Base-by-base conservation (phyloP, 2,888 invertebrate species). In the Amitus sp. region DNA sequence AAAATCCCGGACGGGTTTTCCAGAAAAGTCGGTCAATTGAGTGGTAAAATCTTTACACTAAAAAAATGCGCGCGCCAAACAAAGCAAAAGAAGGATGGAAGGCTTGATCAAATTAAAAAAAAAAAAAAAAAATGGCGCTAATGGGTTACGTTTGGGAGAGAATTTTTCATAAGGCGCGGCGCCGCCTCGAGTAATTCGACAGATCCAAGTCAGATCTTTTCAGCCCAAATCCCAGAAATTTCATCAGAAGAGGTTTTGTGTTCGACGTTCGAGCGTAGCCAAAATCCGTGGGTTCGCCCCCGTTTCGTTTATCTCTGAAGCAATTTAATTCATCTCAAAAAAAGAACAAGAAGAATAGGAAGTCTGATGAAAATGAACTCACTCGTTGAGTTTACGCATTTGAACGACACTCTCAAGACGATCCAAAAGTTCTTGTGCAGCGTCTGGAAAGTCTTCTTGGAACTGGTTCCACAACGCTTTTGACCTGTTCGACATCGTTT, bases 251-350 rank as follows among this genome's bases (percentile, higher is more conserved):
- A 13, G 60, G 60, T 34, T 57, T 56, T 12, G 61, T 61, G 37
- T 54, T 61, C 39, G 57, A 61, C 18, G 61, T 55, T 42, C 64
- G 64, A 51, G 54, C 54, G 17, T 57, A 65, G 0, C 64, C 64
- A 1, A 65, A 33, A 20, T 65, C 64, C 13, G 64, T 60, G 13
- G 96, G 85, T 1, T 96, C 96, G 70, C 96, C 96, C 64, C 95
- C 85, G 28, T 93, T 94, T 17, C 95, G 90, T 83, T 96, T 96
- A 67, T 89, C 88, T 81, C 94, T 94, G n/a, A n/a, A n/a, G n/a
- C n/a, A n/a, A n/a, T n/a, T n/a, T n/a, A n/a, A n/a, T n/a, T n/a
- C n/a, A n/a, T n/a, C n/a, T n/a, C n/a, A n/a, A n/a, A n/a, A n/a
- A 34, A 34, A 23, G 7, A 30, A 30, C 30, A n/a, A 30, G 2